Percentiles rank a stretch among this genome's conserved stretches.
Evolutionary conservation across 2,113 vertebrate genomes (phyloP).

Genomic region (Sclerurus mexicanus): DNA sequence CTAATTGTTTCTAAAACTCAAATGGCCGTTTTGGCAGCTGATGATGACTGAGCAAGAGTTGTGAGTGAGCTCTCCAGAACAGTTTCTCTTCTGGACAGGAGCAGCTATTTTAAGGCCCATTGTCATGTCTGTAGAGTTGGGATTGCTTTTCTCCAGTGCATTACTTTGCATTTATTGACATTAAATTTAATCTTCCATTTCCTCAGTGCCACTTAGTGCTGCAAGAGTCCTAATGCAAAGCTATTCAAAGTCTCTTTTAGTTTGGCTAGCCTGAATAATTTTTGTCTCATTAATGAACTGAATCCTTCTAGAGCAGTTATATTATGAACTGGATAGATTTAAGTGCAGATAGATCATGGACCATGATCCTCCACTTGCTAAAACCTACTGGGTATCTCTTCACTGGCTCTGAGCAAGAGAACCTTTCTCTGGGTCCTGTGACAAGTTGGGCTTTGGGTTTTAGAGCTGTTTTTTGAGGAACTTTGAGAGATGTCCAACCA

Average conservation of each 20-base stretch:
- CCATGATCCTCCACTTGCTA: background rate
- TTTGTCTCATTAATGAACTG: conserved; percentile 22
- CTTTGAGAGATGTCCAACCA: background rate
- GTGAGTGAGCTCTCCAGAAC: background rate
- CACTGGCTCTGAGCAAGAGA: background rate
- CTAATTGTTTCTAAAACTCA: background rate
- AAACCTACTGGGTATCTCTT: background rate
- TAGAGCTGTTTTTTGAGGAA: background rate
- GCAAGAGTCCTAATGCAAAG: background rate
- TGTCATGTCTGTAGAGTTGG: background rate
- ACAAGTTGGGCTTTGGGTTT: background rate
- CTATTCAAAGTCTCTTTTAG: background rate
- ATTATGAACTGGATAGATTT: background rate
- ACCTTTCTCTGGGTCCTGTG: background rate
- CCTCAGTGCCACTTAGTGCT: conserved; percentile 5
- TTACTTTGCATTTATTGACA: conserved; percentile 55
- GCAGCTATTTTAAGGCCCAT: conserved; percentile 14
- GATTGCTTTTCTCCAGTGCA: conserved; percentile 22
- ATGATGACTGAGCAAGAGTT: background rate
- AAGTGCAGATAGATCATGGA: background rate
- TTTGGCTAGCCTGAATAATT: conserved; percentile 32
- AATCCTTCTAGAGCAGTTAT: background rate
- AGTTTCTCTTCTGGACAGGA: background rate
- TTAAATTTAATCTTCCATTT: conserved; percentile 59
- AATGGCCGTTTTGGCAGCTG: background rate